phyloP scores from a whole-genome alignment of 2,888 invertebrate species.

The Phasia obesa region DNA sequence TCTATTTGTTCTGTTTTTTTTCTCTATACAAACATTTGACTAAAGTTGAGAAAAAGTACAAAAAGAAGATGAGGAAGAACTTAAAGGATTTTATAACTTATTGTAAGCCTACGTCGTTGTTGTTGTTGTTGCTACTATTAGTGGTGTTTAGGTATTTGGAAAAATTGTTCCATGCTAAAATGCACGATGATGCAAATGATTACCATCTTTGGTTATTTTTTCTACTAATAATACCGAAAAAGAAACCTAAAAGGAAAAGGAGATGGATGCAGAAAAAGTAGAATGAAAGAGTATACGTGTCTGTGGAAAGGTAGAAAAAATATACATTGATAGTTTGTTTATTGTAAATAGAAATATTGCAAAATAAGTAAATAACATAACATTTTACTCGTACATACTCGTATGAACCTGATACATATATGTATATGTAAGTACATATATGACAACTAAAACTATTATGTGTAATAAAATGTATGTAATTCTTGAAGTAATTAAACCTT shows the following conservation, averaged over 20 bases:
- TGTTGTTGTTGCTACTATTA: conserved; percentile 16
- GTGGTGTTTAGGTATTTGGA: conserved; percentile 46
- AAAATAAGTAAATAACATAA: conserved; percentile 45
- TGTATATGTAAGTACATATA: too few relatives aligned
- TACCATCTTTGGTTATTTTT: conserved; percentile 69
- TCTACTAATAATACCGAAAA: conserved; percentile 69
- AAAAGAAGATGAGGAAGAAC: conserved; percentile 1
- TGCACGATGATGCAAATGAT: conserved; percentile 71
- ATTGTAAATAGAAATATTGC: conserved; percentile 51
- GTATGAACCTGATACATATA: not conserved
- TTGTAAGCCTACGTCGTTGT: conserved; percentile 45
- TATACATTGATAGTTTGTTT: conserved; percentile 36
- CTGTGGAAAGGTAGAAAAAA: not conserved
- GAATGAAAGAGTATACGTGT: not conserved
- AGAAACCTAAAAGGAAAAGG: conserved; percentile 45
- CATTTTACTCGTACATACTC: conserved; percentile 1
- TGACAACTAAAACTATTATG: too few relatives aligned
- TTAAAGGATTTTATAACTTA: conserved; percentile 52
- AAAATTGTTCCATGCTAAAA: conserved; percentile 54
- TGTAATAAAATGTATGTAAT: too few relatives aligned
- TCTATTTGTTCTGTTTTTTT: conserved; percentile 4
- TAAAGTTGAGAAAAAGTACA: conserved; percentile 51
- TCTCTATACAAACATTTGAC: conserved; percentile 1
- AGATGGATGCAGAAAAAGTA: conserved; percentile 6
- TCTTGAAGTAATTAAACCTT: too few relatives aligned